Evolutionary conservation across 2,113 vertebrate genomes (phyloP).

Genomic region (Tringa solitaria): DNA sequence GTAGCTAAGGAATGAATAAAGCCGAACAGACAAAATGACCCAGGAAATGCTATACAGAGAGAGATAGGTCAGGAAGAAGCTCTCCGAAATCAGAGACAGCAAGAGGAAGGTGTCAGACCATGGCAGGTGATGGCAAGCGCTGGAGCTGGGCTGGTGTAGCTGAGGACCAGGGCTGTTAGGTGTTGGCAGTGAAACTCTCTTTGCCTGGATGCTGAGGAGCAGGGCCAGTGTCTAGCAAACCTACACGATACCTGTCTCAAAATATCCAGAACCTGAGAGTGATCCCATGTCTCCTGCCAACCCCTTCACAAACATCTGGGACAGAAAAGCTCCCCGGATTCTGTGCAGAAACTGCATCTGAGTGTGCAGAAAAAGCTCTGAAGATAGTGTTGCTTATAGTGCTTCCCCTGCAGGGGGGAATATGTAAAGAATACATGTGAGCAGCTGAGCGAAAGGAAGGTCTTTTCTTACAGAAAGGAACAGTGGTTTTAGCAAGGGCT

Average conservation of each 20-base stretch:
- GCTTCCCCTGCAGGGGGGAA: neutral
- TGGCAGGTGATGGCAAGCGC: neutral
- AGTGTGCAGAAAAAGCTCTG: accelerated
- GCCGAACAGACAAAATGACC: neutral
- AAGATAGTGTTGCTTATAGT: accelerated
- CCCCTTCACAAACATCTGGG: neutral
- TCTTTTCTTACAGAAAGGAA: neutral
- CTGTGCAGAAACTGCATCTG: neutral
- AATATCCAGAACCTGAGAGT: neutral
- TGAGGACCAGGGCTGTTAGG: neutral
- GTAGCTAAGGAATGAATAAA: neutral
- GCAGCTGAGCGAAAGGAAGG: neutral
- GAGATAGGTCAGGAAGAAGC: neutral
- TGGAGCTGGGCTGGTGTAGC: neutral
- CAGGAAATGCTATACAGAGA: neutral
- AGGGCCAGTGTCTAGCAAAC: neutral
- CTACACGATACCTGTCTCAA: neutral
- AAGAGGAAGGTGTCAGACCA: neutral
- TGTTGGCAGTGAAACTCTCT: accelerated
- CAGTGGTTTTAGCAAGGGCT: neutral
- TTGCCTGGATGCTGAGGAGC: neutral
- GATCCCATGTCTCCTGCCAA: neutral
- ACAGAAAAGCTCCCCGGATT: neutral
- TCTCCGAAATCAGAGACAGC: neutral
- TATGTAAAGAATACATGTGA: accelerated